phyloP scores from a whole-genome alignment of 1,140 invertebrate genomes.

The Solen grandis region DNA sequence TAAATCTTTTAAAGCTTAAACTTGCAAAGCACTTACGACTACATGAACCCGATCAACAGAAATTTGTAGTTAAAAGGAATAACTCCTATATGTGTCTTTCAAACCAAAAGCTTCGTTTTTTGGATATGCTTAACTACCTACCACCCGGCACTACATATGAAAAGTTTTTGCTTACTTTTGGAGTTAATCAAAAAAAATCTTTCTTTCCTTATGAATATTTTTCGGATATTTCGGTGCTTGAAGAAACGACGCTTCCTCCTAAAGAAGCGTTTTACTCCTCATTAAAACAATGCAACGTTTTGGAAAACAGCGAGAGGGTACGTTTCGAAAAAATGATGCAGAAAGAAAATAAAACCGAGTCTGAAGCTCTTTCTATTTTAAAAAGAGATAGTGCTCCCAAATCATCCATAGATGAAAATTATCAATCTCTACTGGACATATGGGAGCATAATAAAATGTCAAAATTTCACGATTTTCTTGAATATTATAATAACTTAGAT shows the following conservation, averaged over 20 bases:
- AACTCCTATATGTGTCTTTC: conserved; percentile 58
- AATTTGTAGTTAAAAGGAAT: conserved; percentile 46
- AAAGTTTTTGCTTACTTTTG: conserved; percentile 54
- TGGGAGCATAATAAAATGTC: too few relatives aligned
- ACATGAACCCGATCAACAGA: not conserved
- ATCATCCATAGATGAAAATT: not conserved
- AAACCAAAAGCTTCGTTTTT: conserved; percentile 54
- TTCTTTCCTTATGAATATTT: conserved; percentile 54
- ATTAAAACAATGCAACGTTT: conserved; percentile 25
- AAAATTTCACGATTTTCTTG: too few relatives aligned
- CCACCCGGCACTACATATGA: conserved; percentile 54
- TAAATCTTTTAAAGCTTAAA: conserved; percentile 22
- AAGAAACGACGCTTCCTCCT: conserved; percentile 16
- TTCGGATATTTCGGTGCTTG: conserved; percentile 5
- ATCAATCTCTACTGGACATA: not conserved
- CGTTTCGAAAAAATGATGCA: too few relatives aligned
- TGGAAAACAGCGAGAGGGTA: too few relatives aligned
- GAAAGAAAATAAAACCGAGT: not conserved
- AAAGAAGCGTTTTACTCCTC: too few relatives aligned
- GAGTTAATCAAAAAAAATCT: conserved; percentile 24
- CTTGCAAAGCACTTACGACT: conserved; percentile 5
- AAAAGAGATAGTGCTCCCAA: not conserved
- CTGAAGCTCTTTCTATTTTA: too few relatives aligned
- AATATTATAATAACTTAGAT: too few relatives aligned
- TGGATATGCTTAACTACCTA: conserved; percentile 59